phyloP scores from a whole-genome alignment of 2,797 vertebrate genomes.

The Parauchenoglanis punctatus region DNA sequence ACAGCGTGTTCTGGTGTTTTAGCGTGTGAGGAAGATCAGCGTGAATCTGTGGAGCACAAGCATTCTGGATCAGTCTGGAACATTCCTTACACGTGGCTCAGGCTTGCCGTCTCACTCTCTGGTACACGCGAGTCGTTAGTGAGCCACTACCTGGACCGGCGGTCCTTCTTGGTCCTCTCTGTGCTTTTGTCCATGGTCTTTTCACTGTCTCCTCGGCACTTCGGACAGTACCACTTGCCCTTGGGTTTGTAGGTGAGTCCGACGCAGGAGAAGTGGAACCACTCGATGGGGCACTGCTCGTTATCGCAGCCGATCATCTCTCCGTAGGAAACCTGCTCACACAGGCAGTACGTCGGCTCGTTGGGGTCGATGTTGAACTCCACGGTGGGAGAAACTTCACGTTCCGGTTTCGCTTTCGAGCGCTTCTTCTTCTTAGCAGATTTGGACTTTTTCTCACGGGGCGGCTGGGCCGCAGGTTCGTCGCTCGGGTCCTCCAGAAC shows the following conservation, averaged over 20 bases:
- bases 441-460: slow-evolving; percentile 92
- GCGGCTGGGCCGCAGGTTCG: slow-evolving; percentile 81
- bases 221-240: slow-evolving; percentile 98
- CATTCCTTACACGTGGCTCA: background rate
- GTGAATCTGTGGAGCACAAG: background rate
- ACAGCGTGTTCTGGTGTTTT: background rate
- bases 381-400: slow-evolving; percentile 89
- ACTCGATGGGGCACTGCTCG: slow-evolving; percentile 95
- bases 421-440: slow-evolving; percentile 98
- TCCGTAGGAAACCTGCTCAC: slow-evolving; percentile 95
- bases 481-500: slow-evolving; percentile 81
- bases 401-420: slow-evolving; percentile 92
- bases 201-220: slow-evolving; percentile 96
- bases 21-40: background rate
- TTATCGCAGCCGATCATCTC: slow-evolving; percentile 99
- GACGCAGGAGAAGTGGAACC: slow-evolving; percentile 98
- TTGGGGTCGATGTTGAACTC: slow-evolving; percentile 96
- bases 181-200: slow-evolving; percentile 99
- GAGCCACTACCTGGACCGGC: slow-evolving; percentile 91
- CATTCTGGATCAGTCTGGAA: background rate
- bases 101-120: background rate
- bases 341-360: slow-evolving; percentile 97
- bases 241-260: slow-evolving; percentile 98
- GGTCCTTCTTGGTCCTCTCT: slow-evolving; percentile 96
- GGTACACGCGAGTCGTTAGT: background rate